Base-by-base conservation (phyloP, 1,140 invertebrate genomes). In the Latrodectus geometricus region DNA sequence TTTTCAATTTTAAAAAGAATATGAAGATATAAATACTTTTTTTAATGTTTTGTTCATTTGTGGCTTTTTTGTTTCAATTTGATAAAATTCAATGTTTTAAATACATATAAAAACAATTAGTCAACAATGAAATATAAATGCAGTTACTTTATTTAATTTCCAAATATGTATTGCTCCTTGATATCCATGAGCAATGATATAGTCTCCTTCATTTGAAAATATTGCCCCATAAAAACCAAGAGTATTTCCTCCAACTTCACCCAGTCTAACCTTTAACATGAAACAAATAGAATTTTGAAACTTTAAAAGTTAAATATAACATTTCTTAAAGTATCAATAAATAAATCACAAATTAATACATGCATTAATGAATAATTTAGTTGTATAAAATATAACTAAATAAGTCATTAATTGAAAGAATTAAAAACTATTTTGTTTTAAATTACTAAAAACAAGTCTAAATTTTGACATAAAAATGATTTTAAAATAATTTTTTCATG, bases 101-200 rank as follows among this genome's bases (percentile, higher is more conserved):
- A 70, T 20, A 20, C 2, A 15, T 9, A 14, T 61, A 11, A 11
- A 3, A 17, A 14, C 11, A 11, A 61, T 74, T 48, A 49, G 49
- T 11, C 20, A 74, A 74, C 9, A 3, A 23, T 5, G 35, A 8
- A 15, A 49, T 15, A 23, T 15, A 69, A 11, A 54, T n/a, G 54
- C 12, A 76, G n/a, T 80, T 87, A 80, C 85, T 68, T 87, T 35
- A 52, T 92, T 91, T 88, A 93, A 93, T 52, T 92, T 92, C 98
- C 98, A 99, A n/a, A 97, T 93, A 91, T 99, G 96, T 89, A 99
- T 95, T 0, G 96, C 96, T 21, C 98, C 98, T 90, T 97, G 95
- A 90, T 96, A 98, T 20, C 96, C 95, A 91, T 98, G 95, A 8
- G 94, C 96, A 79, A 98, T 90, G 48, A 99, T 95, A 8, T 92